phyloP scores from a whole-genome alignment of 92 coral and sea anemone species.

The Epizoanthus illoricatus region DNA sequence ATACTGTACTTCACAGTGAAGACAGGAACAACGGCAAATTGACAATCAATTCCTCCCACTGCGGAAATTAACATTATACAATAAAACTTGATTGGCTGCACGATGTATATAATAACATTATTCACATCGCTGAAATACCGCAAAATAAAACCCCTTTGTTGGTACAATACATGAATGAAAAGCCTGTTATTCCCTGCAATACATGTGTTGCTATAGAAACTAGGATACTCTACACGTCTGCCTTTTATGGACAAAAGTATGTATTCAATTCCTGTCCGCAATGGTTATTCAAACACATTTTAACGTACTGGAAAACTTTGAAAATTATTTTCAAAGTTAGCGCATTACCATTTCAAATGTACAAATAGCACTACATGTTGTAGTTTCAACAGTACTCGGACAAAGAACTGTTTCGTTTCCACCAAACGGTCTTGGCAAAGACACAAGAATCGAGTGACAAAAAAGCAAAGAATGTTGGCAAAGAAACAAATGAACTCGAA shows the following conservation, averaged over 20 bases:
- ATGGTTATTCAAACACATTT: not conserved
- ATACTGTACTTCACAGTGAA: conserved; percentile 24
- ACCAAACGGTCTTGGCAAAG: conserved; percentile 7
- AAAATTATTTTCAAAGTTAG: not conserved
- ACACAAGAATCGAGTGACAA: not conserved
- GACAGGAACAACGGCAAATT: conserved; percentile 41
- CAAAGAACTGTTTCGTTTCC: too few species aligned
- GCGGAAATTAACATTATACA: conserved; percentile 57
- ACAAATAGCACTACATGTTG: too few species aligned
- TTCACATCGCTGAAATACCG: conserved; percentile 65
- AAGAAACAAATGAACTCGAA: conserved; percentile 23
- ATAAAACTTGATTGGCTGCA: conserved; percentile 62
- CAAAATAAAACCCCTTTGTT: conserved; percentile 77
- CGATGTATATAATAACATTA: conserved; percentile 67
- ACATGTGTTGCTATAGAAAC: conserved; percentile 32
- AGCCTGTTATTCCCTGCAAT: conserved; percentile 36
- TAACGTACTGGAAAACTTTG: not conserved
- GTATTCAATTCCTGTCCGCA: not conserved
- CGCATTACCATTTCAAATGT: not conserved
- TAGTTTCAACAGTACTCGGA: too few species aligned
- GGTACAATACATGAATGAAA: conserved; percentile 28
- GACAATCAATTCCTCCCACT: conserved; percentile 64
- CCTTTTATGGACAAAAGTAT: conserved; percentile 13
- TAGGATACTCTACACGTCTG: not conserved
- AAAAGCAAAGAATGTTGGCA: conserved; percentile 25